A percentile compares a stretch with the other conserved stretches of the same genome.
phyloP scores from a whole-genome alignment of 1,140 invertebrate species.

The Heliothis subflexa region DNA sequence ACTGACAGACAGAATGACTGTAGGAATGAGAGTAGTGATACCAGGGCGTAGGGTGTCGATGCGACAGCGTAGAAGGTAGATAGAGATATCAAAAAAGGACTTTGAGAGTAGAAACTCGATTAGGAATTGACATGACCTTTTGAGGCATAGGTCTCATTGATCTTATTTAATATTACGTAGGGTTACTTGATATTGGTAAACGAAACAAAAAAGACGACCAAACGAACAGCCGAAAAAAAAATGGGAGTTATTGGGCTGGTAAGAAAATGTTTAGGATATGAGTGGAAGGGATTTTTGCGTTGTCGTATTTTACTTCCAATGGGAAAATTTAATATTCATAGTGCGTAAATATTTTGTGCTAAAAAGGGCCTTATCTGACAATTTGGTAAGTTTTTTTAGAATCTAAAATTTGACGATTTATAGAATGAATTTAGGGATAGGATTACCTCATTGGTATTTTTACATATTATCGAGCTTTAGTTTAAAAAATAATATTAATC shows the following conservation, averaged over 20 bases:
- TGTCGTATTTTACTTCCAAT: constrained; percentile 8
- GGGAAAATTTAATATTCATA: not conserved
- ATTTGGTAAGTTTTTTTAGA: constrained; percentile 3
- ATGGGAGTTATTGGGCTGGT: no score
- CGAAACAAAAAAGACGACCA: not conserved
- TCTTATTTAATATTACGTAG: not conserved
- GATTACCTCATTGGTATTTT: constrained; percentile 9
- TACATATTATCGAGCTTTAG: constrained; percentile 1
- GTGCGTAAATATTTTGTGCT: not conserved
- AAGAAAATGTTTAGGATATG: no score
- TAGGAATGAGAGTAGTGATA: constrained; percentile 54
- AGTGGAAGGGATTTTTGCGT: not conserved
- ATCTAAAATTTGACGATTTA: constrained; percentile 13
- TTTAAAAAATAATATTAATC: not conserved
- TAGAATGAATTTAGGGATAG: constrained; percentile 8
- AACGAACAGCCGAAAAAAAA: not conserved
- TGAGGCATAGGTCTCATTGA: not conserved
- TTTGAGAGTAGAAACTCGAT: no score
- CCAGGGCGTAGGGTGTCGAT: constrained; percentile 40
- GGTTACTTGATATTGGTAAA: not conserved
- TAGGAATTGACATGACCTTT: not conserved
- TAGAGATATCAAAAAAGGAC: not conserved
- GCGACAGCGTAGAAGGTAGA: not conserved
- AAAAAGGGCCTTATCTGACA: constrained; percentile 38
- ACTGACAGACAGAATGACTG: constrained; percentile 42